These are phyloP conservation scores for Phyllotreta cruciferae DNA, from an alignment of 2,888 invertebrate species.

Conservation along the genomic window DNA sequence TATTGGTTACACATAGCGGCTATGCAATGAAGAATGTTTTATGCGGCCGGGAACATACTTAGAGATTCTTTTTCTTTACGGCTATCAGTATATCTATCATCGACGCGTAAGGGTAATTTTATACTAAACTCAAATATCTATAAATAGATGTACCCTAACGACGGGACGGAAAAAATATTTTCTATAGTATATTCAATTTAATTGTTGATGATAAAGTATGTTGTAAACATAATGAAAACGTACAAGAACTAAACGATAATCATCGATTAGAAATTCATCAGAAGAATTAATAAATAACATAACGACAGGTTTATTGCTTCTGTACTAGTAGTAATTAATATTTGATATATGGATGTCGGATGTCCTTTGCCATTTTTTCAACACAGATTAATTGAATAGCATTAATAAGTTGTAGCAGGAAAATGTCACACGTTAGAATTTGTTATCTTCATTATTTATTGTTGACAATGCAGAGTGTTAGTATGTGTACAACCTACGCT, in stretches of 20 bases:
- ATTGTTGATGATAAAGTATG: not conserved
- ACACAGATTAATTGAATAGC: slow-evolving; percentile 24
- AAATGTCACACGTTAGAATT: slow-evolving; percentile 22
- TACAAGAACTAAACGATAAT: slow-evolving; percentile 9
- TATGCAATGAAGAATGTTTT: slow-evolving; percentile 49
- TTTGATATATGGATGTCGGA: slow-evolving; percentile 36
- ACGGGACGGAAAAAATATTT: no score
- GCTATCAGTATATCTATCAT: slow-evolving; percentile 8
- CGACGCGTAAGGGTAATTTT: slow-evolving; percentile 3
- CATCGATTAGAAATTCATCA: slow-evolving; percentile 31
- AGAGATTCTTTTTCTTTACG: not conserved
- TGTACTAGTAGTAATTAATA: slow-evolving; percentile 34
- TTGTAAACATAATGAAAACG: slow-evolving; percentile 19
- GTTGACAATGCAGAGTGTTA: slow-evolving; percentile 1
- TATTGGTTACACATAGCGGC: slow-evolving; percentile 56
- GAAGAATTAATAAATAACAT: slow-evolving; percentile 23
- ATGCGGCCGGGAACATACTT: slow-evolving; percentile 9
- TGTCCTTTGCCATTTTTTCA: slow-evolving; percentile 32
- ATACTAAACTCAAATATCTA: not conserved
- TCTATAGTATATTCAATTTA: not conserved
- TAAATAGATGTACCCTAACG: no score
- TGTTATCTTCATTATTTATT: slow-evolving; percentile 24
- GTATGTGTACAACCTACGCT: slow-evolving; percentile 1
- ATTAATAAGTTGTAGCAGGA: slow-evolving; percentile 25
- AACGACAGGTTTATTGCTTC: slow-evolving; percentile 34